phyloP scores from a whole-genome alignment of 1,140 invertebrate genomes.

The Nephila pilipes region DNA sequence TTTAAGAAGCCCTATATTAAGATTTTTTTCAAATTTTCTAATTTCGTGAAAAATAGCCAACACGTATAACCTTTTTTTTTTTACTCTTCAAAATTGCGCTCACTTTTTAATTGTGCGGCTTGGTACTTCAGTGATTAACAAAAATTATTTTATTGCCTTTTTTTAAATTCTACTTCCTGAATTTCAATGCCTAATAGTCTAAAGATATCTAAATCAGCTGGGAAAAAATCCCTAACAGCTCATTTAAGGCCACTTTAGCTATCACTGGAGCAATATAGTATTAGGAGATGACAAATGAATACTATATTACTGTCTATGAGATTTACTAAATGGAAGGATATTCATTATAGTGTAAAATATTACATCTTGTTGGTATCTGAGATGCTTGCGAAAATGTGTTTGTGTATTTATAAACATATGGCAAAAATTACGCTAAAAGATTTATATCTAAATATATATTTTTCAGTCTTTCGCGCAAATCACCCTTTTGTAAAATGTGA shows the following conservation, averaged over 20 bases:
- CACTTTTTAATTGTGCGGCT: neutral
- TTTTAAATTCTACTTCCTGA: neutral
- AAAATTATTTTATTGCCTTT: neutral
- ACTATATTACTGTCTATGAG: constrained; percentile 4
- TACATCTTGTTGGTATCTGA: neutral
- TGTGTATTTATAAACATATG: neutral
- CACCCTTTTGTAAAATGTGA: neutral
- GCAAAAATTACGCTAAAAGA: neutral
- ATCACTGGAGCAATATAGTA: constrained; percentile 68
- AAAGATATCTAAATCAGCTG: constrained; percentile 53
- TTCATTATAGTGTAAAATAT: neutral
- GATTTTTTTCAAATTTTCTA: neutral
- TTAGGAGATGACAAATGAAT: constrained; percentile 6
- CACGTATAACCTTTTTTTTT: neutral
- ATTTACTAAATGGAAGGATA: neutral
- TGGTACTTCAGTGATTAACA: neutral
- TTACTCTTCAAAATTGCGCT: neutral
- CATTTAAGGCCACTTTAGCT: constrained; percentile 74
- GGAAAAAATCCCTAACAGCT: constrained; percentile 60
- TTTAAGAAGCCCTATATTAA: neutral
- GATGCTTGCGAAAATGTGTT: neutral
- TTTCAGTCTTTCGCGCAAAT: neutral
- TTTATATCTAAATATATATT: constrained; percentile 34
- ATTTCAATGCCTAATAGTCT: neutral
- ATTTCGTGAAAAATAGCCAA: neutral